Evolutionary conservation across 2,113 vertebrate species (phyloP), one percentile per base, ranked within the genome.

Genomic region (Hippocampus abdominalis): DNA sequence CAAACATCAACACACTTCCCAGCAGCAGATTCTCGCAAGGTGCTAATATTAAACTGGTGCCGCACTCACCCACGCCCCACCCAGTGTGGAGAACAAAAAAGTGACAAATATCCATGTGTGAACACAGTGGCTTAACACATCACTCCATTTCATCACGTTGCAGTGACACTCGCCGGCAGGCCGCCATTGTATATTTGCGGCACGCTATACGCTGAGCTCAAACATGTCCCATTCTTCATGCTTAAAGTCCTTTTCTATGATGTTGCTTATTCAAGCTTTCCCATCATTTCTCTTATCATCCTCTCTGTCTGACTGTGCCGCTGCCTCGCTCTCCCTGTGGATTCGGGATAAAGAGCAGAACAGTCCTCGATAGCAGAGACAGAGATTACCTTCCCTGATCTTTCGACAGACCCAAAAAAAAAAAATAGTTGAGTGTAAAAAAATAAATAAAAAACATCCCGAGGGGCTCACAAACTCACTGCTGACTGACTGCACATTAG

Each of bases 351-450:
- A 86, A 80, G 83, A 76, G 82, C 72, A 87, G 82, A 89, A 77
- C 81, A 76, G 75, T 82, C 76, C 75, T 87, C 80, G 78, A 84
- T 86, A 77, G 86, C 83, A 77, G 65, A 88, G 82, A 59, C 66
- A 78, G 84, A 86, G 83, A 90, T 90, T 90, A 89, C 85, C 73
- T 83, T 77, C 61, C 78, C 75, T 84, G 83, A 90, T 89, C 83
- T 87, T 87, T 86, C 80, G 77, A 84, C 83, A 86, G 81, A 87
- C 87, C 86, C 84, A 81, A 18, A 44, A 44, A 10, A 12, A 42
- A 12, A 1, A 86, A 81, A 79, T 77, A 85, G 84, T 81, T 78
- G 70, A 77, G 77, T 73, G 82, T 70, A 74, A 44, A 11, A 44
- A 32, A 12, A 44, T 0, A 84, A 80, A 77, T 73, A 81, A 86